Percentiles rank a stretch among this genome's conserved stretches.
These are phyloP conservation scores for Tipula confusa DNA, from an alignment of 2,888 invertebrate species.

Conservation along the genomic window DNA sequence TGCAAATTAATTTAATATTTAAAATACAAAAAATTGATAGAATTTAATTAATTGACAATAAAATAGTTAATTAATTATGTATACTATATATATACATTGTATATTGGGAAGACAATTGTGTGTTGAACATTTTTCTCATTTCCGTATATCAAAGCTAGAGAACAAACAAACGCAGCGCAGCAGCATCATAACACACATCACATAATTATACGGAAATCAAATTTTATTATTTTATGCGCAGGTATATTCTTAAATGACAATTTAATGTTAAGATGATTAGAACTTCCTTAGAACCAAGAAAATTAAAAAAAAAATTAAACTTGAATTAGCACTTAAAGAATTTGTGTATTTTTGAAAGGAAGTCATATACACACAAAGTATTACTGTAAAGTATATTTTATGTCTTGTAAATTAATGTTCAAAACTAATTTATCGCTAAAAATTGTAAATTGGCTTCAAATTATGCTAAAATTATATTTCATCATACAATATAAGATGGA, in stretches of 20 bases:
- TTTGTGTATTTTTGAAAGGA: background rate
- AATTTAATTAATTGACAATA: background rate
- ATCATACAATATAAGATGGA: no score
- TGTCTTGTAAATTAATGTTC: no score
- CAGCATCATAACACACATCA: background rate
- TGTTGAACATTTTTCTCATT: background rate
- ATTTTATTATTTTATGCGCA: background rate
- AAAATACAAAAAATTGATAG: conserved; percentile 1
- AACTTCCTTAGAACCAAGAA: background rate
- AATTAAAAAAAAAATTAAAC: background rate
- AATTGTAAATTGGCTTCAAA: no score
- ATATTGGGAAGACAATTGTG: background rate
- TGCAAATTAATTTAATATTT: conserved; percentile 20
- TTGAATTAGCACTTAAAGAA: background rate
- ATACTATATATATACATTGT: background rate
- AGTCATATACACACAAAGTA: background rate
- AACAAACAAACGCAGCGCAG: background rate
- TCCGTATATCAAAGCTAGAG: background rate
- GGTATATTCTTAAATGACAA: conserved; percentile 8
- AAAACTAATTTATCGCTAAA: no score
- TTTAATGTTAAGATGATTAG: conserved; percentile 25
- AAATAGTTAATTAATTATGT: background rate
- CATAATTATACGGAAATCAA: background rate
- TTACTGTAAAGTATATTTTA: no score
- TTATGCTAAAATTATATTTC: no score